A percentile compares a stretch with the other conserved stretches of the same genome.
Evolutionary conservation across 2,888 invertebrate genomes (phyloP).

Genomic region (Amiota minor): DNA sequence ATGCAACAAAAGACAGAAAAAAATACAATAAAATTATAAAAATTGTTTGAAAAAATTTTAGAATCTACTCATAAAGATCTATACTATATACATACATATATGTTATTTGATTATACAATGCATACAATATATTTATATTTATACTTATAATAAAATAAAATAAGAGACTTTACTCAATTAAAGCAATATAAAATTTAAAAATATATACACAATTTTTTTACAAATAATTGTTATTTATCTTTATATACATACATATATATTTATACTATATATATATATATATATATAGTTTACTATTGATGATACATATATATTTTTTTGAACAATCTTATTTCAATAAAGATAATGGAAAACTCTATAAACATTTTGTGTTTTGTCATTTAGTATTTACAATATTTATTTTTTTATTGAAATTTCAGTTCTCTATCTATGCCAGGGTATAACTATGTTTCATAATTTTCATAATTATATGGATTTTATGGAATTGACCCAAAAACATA

Average conservation of each 20-base stretch:
- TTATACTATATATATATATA: conserved; percentile 26
- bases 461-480: no score
- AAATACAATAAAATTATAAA: no score
- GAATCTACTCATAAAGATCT: background rate
- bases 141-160: no score
- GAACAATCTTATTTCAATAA: conserved; percentile 31
- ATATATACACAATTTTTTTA: conserved; percentile 37
- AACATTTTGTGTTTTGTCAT: conserved; percentile 20
- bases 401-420: conserved; percentile 60
- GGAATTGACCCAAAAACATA: no score
- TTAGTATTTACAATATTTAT: conserved; percentile 56
- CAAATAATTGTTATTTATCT: conserved; percentile 13
- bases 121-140: background rate
- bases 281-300: conserved; percentile 26
- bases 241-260: conserved; percentile 27
- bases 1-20: no score
- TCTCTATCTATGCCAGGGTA: background rate
- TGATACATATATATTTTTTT: conserved; percentile 32
- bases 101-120: conserved; percentile 37
- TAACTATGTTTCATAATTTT: no score
- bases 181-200: conserved; percentile 30
- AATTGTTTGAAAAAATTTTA: no score
- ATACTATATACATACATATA: conserved; percentile 37
- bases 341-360: conserved; percentile 6
- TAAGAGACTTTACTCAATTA: conserved; percentile 30